Conservation (phyloP, 2,888 invertebrate genomes). For the Seira ritae region DNA sequence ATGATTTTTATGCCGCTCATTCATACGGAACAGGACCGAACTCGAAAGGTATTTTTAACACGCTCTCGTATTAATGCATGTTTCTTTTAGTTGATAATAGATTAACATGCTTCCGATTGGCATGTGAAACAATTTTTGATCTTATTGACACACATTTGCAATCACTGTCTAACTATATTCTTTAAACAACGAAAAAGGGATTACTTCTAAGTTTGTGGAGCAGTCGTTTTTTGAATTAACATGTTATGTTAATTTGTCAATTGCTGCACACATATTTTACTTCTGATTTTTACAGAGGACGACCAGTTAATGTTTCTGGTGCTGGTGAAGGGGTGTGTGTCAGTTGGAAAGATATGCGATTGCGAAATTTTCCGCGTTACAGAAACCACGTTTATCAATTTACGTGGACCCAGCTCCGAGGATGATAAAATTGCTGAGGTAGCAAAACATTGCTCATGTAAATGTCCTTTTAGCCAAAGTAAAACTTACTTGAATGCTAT, state of each 20-base stretch:
- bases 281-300: slow-evolving; percentile 78
- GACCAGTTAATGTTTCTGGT: slow-evolving; percentile 91
- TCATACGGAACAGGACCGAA: slow-evolving; percentile 64
- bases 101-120: too few species aligned
- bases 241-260: neutral
- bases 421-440: slow-evolving; percentile 81
- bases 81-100: slow-evolving; percentile 5
- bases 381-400: slow-evolving; percentile 91
- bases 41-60: slow-evolving; percentile 66
- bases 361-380: slow-evolving; percentile 97
- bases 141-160: too few species aligned
- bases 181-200: too few species aligned
- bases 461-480: neutral
- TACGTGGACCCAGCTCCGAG: slow-evolving; percentile 83
- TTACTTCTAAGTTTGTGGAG: too few species aligned
- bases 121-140: too few species aligned
- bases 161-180: too few species aligned
- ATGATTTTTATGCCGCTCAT: slow-evolving; percentile 48
- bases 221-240: slow-evolving; percentile 21
- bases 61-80: neutral
- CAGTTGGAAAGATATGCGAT: slow-evolving; percentile 96
- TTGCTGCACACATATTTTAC: neutral
- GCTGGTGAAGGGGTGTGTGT: slow-evolving; percentile 95
- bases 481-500: too few species aligned
- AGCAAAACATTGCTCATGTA: slow-evolving; percentile 73